These are phyloP conservation scores for Sitta europaea DNA, from an alignment of 2,113 vertebrate genomes.

Conservation along the genomic window DNA sequence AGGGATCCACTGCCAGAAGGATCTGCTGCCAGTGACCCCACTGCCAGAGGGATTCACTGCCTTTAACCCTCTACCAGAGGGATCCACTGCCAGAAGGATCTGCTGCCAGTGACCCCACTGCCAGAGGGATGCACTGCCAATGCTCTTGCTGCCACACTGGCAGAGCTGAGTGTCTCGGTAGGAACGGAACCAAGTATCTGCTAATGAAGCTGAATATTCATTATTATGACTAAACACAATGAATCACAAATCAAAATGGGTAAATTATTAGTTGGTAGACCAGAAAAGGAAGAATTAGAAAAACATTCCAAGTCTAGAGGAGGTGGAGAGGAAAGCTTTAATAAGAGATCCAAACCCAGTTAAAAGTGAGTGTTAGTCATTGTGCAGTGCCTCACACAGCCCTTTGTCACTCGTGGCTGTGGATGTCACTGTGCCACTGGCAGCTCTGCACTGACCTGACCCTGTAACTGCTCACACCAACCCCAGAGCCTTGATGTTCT, in stretches of 20 bases:
- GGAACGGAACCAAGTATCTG: conserved; percentile 50
- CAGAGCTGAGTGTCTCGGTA: conserved; percentile 8
- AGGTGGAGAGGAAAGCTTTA: conserved; percentile 33
- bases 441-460: background rate
- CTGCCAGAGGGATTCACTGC: background rate
- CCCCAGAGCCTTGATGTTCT: background rate
- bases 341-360: conserved; percentile 57
- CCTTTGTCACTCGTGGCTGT: background rate
- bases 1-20: background rate
- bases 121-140: background rate
- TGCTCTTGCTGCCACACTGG: background rate
- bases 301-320: conserved; percentile 30
- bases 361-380: background rate
- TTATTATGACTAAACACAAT: conserved; percentile 66
- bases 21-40: background rate
- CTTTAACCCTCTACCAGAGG: fast-evolving
- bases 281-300: conserved; percentile 51
- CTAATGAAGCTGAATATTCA: conserved; percentile 69
- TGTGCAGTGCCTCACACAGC: background rate
- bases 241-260: conserved; percentile 65
- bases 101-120: background rate
- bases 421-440: background rate
- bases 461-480: background rate
- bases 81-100: background rate
- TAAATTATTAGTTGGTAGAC: conserved; percentile 68